Conservation (phyloP, 64 coral and sea anemone species). For the Stichodactyla mertensii region DNA sequence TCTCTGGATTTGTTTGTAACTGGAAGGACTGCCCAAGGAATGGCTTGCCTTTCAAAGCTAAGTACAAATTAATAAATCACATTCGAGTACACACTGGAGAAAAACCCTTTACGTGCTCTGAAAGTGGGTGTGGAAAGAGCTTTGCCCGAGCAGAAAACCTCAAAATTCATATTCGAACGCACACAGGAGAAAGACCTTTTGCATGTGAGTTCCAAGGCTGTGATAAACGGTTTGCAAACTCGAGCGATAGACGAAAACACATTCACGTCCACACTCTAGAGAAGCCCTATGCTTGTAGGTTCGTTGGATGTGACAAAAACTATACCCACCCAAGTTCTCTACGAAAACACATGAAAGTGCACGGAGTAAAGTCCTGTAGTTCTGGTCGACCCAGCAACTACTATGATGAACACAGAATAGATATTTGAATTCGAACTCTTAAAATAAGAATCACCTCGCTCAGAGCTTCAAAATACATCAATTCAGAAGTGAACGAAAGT, state of each 20-base stretch:
- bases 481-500: too few species aligned
- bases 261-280: slow-evolving; percentile 61
- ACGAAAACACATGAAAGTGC: slow-evolving; percentile 63
- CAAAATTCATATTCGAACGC: slow-evolving; percentile 56
- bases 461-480: too few species aligned
- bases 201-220: slow-evolving; percentile 58
- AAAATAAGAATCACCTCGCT: too few species aligned
- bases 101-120: slow-evolving; percentile 55
- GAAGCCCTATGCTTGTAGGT: slow-evolving; percentile 60
- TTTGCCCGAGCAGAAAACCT: slow-evolving; percentile 62
- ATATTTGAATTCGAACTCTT: slow-evolving; percentile 4
- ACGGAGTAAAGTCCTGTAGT: not conserved
- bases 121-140: slow-evolving; percentile 46
- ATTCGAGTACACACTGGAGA: slow-evolving; percentile 70
- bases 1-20: slow-evolving; percentile 43
- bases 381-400: not conserved
- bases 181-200: slow-evolving; percentile 58
- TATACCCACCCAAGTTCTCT: slow-evolving; percentile 60
- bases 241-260: slow-evolving; percentile 61
- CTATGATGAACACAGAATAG: slow-evolving; percentile 39
- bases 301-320: slow-evolving; percentile 58
- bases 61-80: slow-evolving; percentile 64
- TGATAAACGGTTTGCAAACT: slow-evolving; percentile 64
- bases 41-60: slow-evolving; percentile 61
- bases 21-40: slow-evolving; percentile 63